These are phyloP conservation scores for Colostygia pectinataria DNA, from an alignment of 2,888 invertebrate genomes.

Conservation along the genomic window DNA sequence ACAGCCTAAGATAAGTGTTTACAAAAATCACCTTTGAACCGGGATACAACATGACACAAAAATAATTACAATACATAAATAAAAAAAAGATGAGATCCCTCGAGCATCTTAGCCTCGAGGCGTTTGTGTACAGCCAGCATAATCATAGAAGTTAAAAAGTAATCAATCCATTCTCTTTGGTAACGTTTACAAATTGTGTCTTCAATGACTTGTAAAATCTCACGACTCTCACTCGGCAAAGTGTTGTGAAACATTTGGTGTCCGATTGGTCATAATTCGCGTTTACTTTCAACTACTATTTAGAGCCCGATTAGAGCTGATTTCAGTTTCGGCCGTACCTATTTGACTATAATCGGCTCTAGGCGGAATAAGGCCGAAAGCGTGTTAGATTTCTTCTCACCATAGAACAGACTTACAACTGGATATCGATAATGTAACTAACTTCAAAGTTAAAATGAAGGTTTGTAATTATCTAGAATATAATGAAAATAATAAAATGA, in stretches of 20 bases:
- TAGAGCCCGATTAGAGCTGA: conserved; percentile 11
- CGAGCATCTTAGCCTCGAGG: conserved; percentile 56
- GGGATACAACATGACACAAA: conserved; percentile 53
- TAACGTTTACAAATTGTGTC: conserved; percentile 73
- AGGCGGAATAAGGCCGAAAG: too few species aligned
- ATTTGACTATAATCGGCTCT: too few species aligned
- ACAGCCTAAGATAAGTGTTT: conserved; percentile 3
- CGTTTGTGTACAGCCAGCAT: conserved; percentile 61
- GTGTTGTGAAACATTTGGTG: conserved; percentile 67
- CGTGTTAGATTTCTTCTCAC: too few species aligned
- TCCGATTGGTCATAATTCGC: conserved; percentile 43
- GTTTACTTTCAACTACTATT: conserved; percentile 51
- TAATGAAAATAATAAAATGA: too few species aligned
- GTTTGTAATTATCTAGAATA: too few species aligned
- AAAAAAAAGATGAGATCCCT: conserved; percentile 56
- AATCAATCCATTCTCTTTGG: conserved; percentile 79
- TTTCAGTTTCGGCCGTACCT: too few species aligned
- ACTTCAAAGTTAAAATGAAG: too few species aligned
- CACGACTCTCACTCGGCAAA: conserved; percentile 60
- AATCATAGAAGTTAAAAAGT: conserved; percentile 79
- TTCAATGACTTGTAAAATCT: conserved; percentile 77
- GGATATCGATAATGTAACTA: too few species aligned
- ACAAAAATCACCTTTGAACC: conserved; percentile 22
- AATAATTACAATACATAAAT: conserved; percentile 66
- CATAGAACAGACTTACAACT: too few species aligned